Evolutionary conservation across 2,797 vertebrate genomes (phyloP), one percentile per base, ranked within the genome.

Genomic region (Chaetodon trifasciatus): DNA sequence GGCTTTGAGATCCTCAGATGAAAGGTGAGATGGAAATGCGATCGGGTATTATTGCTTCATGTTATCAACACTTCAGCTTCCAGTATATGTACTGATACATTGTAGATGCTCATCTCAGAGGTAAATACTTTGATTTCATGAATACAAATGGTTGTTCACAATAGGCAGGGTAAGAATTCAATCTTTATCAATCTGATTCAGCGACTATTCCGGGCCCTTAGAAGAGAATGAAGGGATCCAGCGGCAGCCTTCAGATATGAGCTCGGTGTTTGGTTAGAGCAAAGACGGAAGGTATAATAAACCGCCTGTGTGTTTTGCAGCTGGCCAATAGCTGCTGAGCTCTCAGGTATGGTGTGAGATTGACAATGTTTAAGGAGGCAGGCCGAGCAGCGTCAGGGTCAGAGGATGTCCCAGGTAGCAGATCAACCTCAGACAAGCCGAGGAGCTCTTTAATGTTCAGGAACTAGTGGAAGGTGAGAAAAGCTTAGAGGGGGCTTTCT

Each of bases 391-490:
- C 60, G 23, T 68, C 73, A 0, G 81, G 94, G 94, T 96, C 94
- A 92, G 76, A 86, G 80, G 86, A 90, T 76, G 85, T 93, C 89
- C 86, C 84, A 90, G 84, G 89, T 89, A 94, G 86, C 80, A 83
- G 83, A 87, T 91, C 89, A 83, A 91, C 89, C 91, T 69, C 82
- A 53, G 85, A 88, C 88, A 82, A 86, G 82, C 86, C 28, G 67
- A 90, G 83, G 89, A 93, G 82, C 83, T 88, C 89, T 92, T 95
- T 93, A 92, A 94, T 91, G 94, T 94, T 76, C 71, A 80, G 85
- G 89, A 94, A 84, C 60, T 72, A 47, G 81, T 73, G 71, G 82
- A 93, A 96, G 96, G 96, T 96, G 96, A 96, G 96, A 96, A 97
- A 95, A 85, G 90, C 86, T 82, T 82, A 84, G 50, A 55, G 0